A percentile compares a stretch with the other conserved stretches of the same genome.
Conservation (phyloP, 1,140 invertebrate species). For the Dendrolimus kikuchii region DNA sequence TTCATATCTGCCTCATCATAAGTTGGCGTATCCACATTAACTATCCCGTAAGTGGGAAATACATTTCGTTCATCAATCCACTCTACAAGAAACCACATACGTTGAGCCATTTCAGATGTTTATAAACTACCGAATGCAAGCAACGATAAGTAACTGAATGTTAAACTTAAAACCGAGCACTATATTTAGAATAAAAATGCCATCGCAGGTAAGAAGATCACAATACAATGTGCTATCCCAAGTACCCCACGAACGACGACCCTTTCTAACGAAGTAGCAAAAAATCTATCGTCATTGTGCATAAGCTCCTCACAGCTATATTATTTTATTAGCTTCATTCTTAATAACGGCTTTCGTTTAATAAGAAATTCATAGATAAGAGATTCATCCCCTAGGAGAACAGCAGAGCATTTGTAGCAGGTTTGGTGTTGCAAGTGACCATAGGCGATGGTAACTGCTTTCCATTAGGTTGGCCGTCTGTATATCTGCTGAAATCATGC, state of each 20-base stretch:
- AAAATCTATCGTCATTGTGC: constrained; percentile 3
- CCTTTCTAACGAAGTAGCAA: constrained; percentile 1
- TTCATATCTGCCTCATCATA: constrained; percentile 21
- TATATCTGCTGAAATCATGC: too few species aligned
- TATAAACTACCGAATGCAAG: background rate
- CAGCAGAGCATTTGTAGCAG: too few species aligned
- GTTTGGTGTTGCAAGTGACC: too few species aligned
- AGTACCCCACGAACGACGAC: background rate
- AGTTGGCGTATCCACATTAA: constrained; percentile 23
- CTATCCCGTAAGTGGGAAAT: constrained; percentile 35
- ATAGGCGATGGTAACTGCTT: too few species aligned
- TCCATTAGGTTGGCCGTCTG: too few species aligned
- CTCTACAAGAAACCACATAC: constrained; percentile 44
- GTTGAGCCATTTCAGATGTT: constrained; percentile 21
- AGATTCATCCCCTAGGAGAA: too few species aligned
- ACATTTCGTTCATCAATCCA: constrained; percentile 33
- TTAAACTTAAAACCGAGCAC: constrained; percentile 21
- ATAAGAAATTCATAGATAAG: too few species aligned
- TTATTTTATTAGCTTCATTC: too few species aligned
- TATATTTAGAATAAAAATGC: background rate
- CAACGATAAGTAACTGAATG: background rate
- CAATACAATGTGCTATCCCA: too few species aligned
- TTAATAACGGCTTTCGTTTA: too few species aligned
- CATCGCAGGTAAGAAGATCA: constrained; percentile 9
- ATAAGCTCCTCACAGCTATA: background rate